These are phyloP conservation scores for Butorides virescens DNA, from an alignment of 2,113 vertebrate genomes.

Conservation along the genomic window DNA sequence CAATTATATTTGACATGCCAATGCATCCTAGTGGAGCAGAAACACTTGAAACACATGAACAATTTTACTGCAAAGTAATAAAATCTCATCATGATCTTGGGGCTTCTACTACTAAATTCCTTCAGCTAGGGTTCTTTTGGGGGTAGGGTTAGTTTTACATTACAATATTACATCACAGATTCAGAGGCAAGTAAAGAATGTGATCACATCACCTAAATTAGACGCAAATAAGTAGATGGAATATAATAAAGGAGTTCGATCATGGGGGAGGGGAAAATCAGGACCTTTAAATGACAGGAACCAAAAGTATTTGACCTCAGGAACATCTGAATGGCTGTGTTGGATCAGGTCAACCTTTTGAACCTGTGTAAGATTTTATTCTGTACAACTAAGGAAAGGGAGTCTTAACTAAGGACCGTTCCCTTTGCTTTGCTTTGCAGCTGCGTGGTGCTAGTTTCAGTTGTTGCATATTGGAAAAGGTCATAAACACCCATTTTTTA, in stretches of 20 bases:
- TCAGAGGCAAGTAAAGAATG: background rate
- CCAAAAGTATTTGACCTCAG: background rate
- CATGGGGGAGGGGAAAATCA: background rate
- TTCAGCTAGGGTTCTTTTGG: background rate
- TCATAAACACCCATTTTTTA: background rate
- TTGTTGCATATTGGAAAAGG: background rate
- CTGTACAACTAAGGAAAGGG: background rate
- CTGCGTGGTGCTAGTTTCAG: background rate
- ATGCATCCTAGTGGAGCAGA: background rate
- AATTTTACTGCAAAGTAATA: background rate
- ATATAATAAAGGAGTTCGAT: background rate
- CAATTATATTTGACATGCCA: background rate
- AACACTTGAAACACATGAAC: background rate
- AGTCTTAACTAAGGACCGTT: background rate
- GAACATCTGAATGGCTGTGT: fast-evolving
- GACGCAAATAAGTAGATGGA: background rate
- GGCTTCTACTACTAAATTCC: background rate
- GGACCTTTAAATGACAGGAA: background rate
- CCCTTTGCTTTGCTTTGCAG: background rate
- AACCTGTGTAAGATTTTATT: background rate
- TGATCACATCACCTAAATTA: background rate
- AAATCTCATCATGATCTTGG: background rate
- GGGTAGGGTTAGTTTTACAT: background rate
- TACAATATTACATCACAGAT: background rate
- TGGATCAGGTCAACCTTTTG: background rate